Base-by-base conservation (phyloP, 2,888 invertebrate genomes). In the Alsophila aescularia region DNA sequence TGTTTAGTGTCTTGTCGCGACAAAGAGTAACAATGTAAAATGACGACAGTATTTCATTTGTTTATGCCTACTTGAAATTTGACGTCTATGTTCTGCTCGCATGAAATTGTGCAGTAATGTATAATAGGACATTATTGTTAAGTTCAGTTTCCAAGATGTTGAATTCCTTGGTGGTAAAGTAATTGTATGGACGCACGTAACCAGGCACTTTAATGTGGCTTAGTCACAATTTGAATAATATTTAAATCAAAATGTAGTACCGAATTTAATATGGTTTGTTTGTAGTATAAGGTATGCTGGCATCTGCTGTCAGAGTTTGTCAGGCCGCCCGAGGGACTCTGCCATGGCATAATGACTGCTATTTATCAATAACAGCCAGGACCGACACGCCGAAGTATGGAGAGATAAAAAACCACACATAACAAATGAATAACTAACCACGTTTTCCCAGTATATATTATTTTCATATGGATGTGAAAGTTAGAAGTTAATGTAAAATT, bases 1-100 rank as follows among this genome's bases (percentile, higher is more conserved):
- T 53, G 55, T 51, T 55, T 51, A 53, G 65, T 62, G 62, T 61
- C 60, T 60, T 59, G 60, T 53, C 52, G 49, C 52, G 52, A 57
- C 58, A 62, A 39, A 55, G 60, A 50, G 50, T 43, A 53, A 63
- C 65, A 65, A 61, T 63, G 65, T 65, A 56, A 35, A 52, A 39
- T 37, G 53, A 52, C 41, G 50, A 50, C 51, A 34, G 36, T 62
- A 53, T 53, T 61, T 58, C 52, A 58, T 31, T 35, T 39, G 43
- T 60, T 63, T 56, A 60, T 40, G 31, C 32, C 8, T 41, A 40
- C 24, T 53, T 39, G 13, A 37, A 53, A 16, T 31, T 54, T 52
- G 36, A 54, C 49, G 34, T 49, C 43, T 54, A 44, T 39, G 50
- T 41, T 50, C 44, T 32, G 16, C 21, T 49, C 9, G 34, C 53